Evolutionary conservation across 2,888 invertebrate species (phyloP).

Genomic region (Lycaena phlaeas): DNA sequence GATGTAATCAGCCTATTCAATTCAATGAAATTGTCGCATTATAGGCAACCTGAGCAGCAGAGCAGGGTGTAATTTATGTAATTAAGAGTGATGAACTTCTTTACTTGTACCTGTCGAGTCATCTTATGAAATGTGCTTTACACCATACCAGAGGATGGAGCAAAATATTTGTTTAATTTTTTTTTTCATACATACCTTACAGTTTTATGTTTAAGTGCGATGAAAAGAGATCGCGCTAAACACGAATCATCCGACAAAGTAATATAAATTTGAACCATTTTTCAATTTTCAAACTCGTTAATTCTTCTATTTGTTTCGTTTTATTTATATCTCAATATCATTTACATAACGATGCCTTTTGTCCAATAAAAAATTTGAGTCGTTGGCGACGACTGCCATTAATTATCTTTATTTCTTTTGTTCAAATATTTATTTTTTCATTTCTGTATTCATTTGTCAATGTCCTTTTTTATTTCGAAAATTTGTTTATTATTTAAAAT

Average conservation of each 20-base stretch:
- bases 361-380: slow-evolving; percentile 1
- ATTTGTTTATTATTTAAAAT: too few relatives aligned
- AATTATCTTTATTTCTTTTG: slow-evolving; percentile 8
- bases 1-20: too few relatives aligned
- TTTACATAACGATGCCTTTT: slow-evolving; percentile 5
- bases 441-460: slow-evolving; percentile 4
- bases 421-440: slow-evolving; percentile 1
- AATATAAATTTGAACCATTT: too few relatives aligned
- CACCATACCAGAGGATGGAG: too few relatives aligned
- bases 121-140: slow-evolving; percentile 14
- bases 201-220: too few relatives aligned
- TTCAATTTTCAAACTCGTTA: not conserved
- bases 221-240: too few relatives aligned
- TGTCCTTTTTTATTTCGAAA: not conserved
- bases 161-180: too few relatives aligned
- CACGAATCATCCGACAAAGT: too few relatives aligned
- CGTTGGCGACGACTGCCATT: not conserved
- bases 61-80: slow-evolving; percentile 6
- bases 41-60: not conserved
- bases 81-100: slow-evolving; percentile 15
- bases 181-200: too few relatives aligned
- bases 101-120: slow-evolving; percentile 15
- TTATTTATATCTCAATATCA: slow-evolving; percentile 5
- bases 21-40: slow-evolving; percentile 5
- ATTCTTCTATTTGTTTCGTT: not conserved